Evolutionary conservation across 2,888 invertebrate genomes (phyloP).

Genomic region (Drosophila vallismaia): DNA sequence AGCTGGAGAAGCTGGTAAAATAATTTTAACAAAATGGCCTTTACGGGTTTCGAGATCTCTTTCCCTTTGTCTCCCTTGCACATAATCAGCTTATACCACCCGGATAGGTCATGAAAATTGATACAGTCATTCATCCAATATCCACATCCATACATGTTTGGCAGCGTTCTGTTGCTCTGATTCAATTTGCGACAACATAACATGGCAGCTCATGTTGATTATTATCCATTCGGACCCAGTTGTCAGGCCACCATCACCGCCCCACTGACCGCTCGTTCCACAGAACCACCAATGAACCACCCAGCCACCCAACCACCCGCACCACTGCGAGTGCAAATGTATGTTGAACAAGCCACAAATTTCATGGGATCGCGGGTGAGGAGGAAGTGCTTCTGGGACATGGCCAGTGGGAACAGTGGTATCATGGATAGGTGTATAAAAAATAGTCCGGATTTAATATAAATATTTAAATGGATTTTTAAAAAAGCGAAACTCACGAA

Average conservation of each 20-base stretch:
- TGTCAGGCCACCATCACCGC: slow-evolving; percentile 4
- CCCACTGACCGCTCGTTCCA: not conserved
- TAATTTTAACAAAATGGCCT: not conserved
- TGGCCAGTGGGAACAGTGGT: slow-evolving; percentile 32
- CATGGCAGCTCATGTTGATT: slow-evolving; percentile 73
- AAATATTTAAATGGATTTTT: not conserved
- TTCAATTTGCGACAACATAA: slow-evolving; percentile 74
- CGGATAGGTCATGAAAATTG: slow-evolving; percentile 52
- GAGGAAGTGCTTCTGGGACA: slow-evolving; percentile 58
- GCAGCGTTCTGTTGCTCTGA: slow-evolving; percentile 56
- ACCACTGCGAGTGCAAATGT: slow-evolving; percentile 54
- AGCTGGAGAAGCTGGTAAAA: slow-evolving; percentile 54
- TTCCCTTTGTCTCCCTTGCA: slow-evolving; percentile 1
- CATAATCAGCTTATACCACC: slow-evolving; percentile 66
- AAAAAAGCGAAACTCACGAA: not conserved
- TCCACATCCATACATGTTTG: slow-evolving; percentile 20
- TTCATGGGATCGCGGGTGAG: slow-evolving; percentile 54
- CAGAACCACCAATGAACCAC: not conserved
- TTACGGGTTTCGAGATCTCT: not conserved
- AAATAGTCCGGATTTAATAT: not conserved
- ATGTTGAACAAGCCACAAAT: slow-evolving; percentile 74
- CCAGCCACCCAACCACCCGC: slow-evolving; percentile 10
- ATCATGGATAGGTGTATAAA: not conserved
- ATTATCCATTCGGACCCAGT: slow-evolving; percentile 57
- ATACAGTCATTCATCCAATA: slow-evolving; percentile 57